phyloP scores from a whole-genome alignment of 2,797 vertebrate species.

The Malurus splendens region DNA sequence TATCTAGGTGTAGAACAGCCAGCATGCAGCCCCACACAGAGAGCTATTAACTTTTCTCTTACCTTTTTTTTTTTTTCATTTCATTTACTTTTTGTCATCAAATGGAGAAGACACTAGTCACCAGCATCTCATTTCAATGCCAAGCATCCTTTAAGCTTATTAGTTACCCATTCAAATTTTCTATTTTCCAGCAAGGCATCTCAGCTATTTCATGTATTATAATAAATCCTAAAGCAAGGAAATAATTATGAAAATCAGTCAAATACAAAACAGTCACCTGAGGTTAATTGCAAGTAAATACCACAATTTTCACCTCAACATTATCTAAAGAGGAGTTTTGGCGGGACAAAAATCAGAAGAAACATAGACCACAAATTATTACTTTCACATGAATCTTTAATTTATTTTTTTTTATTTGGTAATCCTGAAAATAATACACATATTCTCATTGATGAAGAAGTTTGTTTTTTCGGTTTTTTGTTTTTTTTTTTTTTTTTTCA shows the following conservation, averaged over 20 bases:
- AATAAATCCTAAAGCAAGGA: background rate
- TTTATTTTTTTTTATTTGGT: background rate
- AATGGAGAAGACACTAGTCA: background rate
- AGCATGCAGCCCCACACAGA: background rate
- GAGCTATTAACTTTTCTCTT: background rate
- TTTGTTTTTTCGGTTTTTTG: background rate
- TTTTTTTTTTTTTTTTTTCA: background rate
- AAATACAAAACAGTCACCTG: background rate
- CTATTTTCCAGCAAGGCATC: background rate
- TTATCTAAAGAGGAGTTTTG: background rate
- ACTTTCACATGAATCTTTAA: background rate
- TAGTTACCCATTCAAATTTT: background rate
- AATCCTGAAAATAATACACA: background rate
- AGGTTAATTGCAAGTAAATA: background rate
- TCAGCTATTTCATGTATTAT: background rate
- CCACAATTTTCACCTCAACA: background rate
- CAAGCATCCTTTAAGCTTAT: background rate
- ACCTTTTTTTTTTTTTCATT: background rate
- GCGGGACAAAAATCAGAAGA: background rate
- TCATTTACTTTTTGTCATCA: background rate
- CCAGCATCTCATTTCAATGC: background rate
- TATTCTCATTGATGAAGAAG: background rate
- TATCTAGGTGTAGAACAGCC: background rate
- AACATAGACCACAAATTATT: rapidly evolving
- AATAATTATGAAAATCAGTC: background rate